Evolutionary conservation across 2,888 invertebrate species (phyloP).

Genomic region (Lycophotia porphyrea): DNA sequence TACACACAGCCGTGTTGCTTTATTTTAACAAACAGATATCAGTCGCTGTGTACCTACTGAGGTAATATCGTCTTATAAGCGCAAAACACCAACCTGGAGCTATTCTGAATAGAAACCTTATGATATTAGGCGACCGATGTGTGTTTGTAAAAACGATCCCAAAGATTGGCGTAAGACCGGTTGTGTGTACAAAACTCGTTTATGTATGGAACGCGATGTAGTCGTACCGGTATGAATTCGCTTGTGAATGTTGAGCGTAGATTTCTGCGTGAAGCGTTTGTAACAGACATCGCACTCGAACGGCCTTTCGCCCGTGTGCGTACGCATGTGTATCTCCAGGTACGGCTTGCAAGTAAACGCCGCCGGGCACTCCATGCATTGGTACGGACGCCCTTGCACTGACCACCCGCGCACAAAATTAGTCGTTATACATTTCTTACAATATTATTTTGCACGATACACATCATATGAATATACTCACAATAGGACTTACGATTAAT

Average conservation of each 20-base stretch:
- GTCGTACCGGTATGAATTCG: slow-evolving; percentile 90
- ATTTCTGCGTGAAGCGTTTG: slow-evolving; percentile 91
- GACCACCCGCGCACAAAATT: slow-evolving; percentile 72
- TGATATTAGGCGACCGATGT: slow-evolving; percentile 4
- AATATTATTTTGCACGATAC: slow-evolving; percentile 46
- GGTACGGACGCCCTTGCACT: slow-evolving; percentile 90
- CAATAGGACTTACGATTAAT: slow-evolving; percentile 60
- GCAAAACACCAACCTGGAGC: neutral
- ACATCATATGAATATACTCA: slow-evolving; percentile 68
- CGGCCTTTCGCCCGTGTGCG: slow-evolving; percentile 90
- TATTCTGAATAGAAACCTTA: neutral
- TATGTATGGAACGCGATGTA: slow-evolving; percentile 54
- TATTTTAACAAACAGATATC: slow-evolving; percentile 42
- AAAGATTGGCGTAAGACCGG: slow-evolving; percentile 9
- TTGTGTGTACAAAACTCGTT: slow-evolving; percentile 31
- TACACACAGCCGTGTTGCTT: slow-evolving; percentile 41
- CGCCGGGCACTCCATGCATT: slow-evolving; percentile 90
- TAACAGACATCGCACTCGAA: slow-evolving; percentile 90
- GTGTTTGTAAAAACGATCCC: slow-evolving; percentile 17
- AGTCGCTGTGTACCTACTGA: slow-evolving; percentile 7
- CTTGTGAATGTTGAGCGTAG: slow-evolving; percentile 91
- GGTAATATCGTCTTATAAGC: neutral
- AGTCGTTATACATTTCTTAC: slow-evolving; percentile 52
- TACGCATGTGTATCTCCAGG: slow-evolving; percentile 92
- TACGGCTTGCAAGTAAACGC: slow-evolving; percentile 91